Base-by-base conservation (phyloP, 2,888 invertebrate genomes). In the Formica aserva region DNA sequence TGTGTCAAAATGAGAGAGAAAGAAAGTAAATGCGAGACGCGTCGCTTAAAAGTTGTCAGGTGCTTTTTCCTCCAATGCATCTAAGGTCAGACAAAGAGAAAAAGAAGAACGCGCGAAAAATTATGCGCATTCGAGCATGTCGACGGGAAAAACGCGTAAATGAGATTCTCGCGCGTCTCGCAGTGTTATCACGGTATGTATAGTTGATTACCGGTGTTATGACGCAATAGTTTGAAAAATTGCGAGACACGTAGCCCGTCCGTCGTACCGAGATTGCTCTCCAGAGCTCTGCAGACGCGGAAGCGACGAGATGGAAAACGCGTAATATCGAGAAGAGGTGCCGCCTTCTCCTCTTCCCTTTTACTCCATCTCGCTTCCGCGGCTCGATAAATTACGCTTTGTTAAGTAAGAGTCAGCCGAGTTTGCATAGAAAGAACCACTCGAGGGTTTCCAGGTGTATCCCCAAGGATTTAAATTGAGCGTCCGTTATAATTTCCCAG, bases 351-450 rank as follows among this genome's bases (percentile, higher is more conserved):
- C 13, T n/a, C 32, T 18, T 11, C n/a, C 18, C 48, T 41, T 71
- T 60, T 18, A 45, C 57, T 71, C 57, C 71, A 26, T 41, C 78
- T 78, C 77, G 9, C 72, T 80, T 76, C 81, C 38, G 83, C 76
- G 83, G 82, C 78, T 76, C 84, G 82, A 87, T 88, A 85, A 88
- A 88, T 88, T 85, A 84, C 82, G 81, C 85, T 87, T 88, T 88
- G 87, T 86, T 87, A 85, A 86, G 83, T 83, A 83, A 84, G 83
- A 86, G 69, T 85, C 81, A 82, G 86, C 75, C 86, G 81, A 87
- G 84, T 87, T 86, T 86, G 83, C 86, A 84, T 86, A 87, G 87
- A 86, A 87, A 87, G 86, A 87, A 82, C 84, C 78, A 86, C 82
- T 87, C 78, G 71, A 80, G 77, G 74, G 82, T 86, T 84, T 82